phyloP scores from a whole-genome alignment of 2,888 invertebrate species.

The Venusia cambrica region DNA sequence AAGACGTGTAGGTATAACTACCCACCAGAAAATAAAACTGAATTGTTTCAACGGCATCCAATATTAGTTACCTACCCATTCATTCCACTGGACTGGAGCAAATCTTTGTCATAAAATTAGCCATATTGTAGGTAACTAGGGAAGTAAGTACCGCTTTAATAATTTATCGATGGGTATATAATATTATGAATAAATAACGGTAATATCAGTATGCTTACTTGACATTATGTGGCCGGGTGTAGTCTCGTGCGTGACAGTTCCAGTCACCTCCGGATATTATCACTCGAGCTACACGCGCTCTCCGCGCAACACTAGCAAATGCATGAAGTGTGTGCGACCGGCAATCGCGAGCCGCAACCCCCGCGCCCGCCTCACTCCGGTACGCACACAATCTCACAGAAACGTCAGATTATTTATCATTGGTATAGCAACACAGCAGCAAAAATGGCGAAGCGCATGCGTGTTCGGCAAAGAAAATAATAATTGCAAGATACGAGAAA shows the following conservation, averaged over 20 bases:
- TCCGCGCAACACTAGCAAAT: constrained; percentile 69
- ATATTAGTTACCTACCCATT: too few species aligned
- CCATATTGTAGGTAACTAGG: too few species aligned
- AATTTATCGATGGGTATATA: too few species aligned
- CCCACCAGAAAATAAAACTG: too few species aligned
- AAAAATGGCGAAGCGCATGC: constrained; percentile 31
- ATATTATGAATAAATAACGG: too few species aligned
- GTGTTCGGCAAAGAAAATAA: constrained; percentile 16
- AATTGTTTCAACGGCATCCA: too few species aligned
- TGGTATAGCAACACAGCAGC: constrained; percentile 20
- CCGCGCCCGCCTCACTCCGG: constrained; percentile 36
- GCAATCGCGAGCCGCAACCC: constrained; percentile 44
- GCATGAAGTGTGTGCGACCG: constrained; percentile 59
- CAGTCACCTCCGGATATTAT: constrained; percentile 59
- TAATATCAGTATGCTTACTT: constrained; percentile 50
- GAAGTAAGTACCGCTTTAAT: too few species aligned
- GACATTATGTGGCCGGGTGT: constrained; percentile 75
- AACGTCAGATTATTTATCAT: constrained; percentile 27
- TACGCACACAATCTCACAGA: constrained; percentile 31
- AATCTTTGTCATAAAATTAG: too few species aligned
- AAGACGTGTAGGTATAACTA: too few species aligned
- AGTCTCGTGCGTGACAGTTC: constrained; percentile 67
- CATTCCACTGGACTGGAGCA: too few species aligned
- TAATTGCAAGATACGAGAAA: too few species aligned
- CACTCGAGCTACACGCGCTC: constrained; percentile 73